Percentiles rank a stretch among this genome's conserved stretches.
Conservation (phyloP, 2,888 invertebrate species). For the Pachycephus smyrnensis region DNA sequence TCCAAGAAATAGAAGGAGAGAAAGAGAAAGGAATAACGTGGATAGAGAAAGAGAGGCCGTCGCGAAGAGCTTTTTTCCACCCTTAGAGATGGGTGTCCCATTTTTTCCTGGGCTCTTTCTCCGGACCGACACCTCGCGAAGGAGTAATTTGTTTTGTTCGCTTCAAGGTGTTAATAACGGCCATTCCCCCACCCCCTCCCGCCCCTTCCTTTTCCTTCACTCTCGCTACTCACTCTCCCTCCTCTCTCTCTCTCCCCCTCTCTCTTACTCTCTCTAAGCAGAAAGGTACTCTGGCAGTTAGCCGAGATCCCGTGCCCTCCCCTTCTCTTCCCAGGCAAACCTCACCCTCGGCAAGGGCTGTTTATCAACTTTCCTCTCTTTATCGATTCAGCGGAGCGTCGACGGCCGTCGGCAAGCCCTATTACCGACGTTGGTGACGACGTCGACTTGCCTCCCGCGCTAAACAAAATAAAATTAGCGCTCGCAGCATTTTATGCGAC, state of each 20-base stretch:
- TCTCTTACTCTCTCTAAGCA: not conserved
- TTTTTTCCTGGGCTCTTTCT: not conserved
- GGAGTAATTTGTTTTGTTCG: constrained; percentile 35
- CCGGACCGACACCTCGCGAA: not conserved
- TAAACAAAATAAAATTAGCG: constrained; percentile 55
- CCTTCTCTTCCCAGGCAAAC: not conserved
- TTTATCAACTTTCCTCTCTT: constrained; percentile 31
- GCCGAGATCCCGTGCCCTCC: not conserved
- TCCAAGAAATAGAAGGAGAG: constrained; percentile 5
- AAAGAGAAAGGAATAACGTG: constrained; percentile 15
- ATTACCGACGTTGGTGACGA: constrained; percentile 32
- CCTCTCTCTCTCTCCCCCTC: not conserved
- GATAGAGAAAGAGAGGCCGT: constrained; percentile 16
- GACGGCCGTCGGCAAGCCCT: constrained; percentile 26
- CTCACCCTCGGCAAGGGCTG: constrained; percentile 16
- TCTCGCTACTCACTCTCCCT: constrained; percentile 7
- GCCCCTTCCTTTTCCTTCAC: not conserved
- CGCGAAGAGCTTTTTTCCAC: not conserved
- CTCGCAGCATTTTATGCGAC: constrained; percentile 44
- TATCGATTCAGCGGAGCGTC: constrained; percentile 13
- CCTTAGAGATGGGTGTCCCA: not conserved
- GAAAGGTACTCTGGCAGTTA: not conserved
- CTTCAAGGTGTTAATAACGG: constrained; percentile 37
- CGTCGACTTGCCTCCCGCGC: constrained; percentile 21
- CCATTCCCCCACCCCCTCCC: constrained; percentile 6